Evolutionary conservation across 2,888 invertebrate species (phyloP), one percentile per base, ranked within the genome.

Genomic region (Lithophane socia): DNA sequence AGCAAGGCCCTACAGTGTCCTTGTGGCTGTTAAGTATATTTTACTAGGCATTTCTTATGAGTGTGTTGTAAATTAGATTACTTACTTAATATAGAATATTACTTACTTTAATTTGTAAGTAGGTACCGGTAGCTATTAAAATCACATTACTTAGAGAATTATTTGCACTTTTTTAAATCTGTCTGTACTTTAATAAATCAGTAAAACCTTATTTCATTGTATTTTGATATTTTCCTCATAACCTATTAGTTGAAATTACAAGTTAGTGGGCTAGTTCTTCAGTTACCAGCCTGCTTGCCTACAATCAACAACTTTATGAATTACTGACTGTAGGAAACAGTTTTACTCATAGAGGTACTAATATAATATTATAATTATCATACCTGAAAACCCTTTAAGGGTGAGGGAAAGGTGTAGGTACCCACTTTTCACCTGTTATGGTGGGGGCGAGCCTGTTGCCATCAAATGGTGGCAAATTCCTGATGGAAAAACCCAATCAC

Each of bases 121-220:
- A 81, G 84, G 83, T 87, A 85, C 85, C 75, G 80, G 76, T 86
- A 85, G 83, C 72, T 65, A 84, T 72, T 79, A 74, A 67, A 80
- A 77, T 80, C 87, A 83, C 86, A 83, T 82, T 37, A 37, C 37
- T 37, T 84, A 90, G 87, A 89, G 52, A 90, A 93, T 94, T 91
- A 92, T 95, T 95, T 95, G 95, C 95, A 95, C 95, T 94, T 95
- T 95, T 94, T 94, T 94, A 94, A 94, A 90, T 91, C 89, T 92
- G 88, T 90, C 88, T 88, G 84, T 88, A 88, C 81, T 89, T 79
- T 52, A 88, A 82, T 86, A 89, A 87, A 87, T 77, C 56, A 75
- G 75, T 82, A 74, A 86, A 87, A 82, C n/a, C 67, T 47, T 63
- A 65, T 61, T n/a, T 63, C 7, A 49, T 37, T 58, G 49, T 77